Evolutionary conservation across 2,888 invertebrate genomes (phyloP), one percentile per base, ranked within the genome.

Genomic region (Lasioglossum malachurum): DNA sequence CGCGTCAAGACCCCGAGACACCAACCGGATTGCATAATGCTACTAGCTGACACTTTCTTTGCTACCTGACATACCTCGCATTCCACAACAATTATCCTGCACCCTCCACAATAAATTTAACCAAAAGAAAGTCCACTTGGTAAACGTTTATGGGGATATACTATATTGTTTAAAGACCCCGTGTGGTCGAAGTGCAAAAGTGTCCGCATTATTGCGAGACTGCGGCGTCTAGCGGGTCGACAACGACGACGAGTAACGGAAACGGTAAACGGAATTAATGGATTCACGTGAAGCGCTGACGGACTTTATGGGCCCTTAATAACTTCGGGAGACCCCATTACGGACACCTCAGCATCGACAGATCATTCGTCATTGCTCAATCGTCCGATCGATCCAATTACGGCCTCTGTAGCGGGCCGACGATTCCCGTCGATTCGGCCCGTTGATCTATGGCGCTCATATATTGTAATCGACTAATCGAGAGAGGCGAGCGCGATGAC

Each of bases 291-390:
- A 64, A 74, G 67, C 81, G 87, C 74, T 75, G 82, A 83, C 84
- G 81, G 90, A 90, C 80, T 77, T 69, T 81, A 88, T 87, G 82
- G 89, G 88, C 87, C 84, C 82, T 87, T 90, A 91, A 91, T 91
- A 91, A 91, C 88, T 86, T 83, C 75, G 82, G 80, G 86, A 83
- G 89, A 87, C 87, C 86, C 87, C 87, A 90, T 92, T 90, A 92
- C 87, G 84, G 87, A 88, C 90, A 89, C 89, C 88, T 92, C 82
- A 82, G 79, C 78, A 87, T 87, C 81, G 87, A 89, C 78, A 87
- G 87, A 91, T 91, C 90, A 92, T 92, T 92, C 90, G 90, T 92
- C 92, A 90, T 91, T 88, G 91, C 87, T 88, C 91, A 90, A 90
- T 89, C 90, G 87, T 84, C 49, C 87, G 90, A 91, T 89, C 89